Percentiles rank a stretch among this genome's conserved stretches.
Evolutionary conservation across 2,797 vertebrate genomes (phyloP).

Genomic region (Selene dorsalis): DNA sequence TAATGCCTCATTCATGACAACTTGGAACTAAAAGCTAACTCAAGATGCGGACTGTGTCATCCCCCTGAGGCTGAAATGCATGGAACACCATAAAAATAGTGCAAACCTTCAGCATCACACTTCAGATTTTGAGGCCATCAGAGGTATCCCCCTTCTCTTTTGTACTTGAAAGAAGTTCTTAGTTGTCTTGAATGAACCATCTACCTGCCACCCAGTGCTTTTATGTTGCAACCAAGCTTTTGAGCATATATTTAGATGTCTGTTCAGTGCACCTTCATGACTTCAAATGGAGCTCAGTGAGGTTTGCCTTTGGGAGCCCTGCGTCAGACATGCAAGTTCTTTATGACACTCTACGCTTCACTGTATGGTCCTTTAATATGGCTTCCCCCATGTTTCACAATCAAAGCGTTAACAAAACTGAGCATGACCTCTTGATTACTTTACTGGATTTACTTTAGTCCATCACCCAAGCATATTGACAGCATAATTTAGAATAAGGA

Average conservation of each 20-base stretch:
- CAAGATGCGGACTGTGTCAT: background rate
- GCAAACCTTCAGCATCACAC: conserved; percentile 16
- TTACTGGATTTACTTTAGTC: conserved; percentile 70
- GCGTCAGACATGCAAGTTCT: conserved; percentile 84
- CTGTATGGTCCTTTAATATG: conserved; percentile 63
- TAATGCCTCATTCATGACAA: conserved; percentile 47
- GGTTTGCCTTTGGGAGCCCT: conserved; percentile 81
- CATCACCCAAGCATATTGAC: conserved; percentile 85
- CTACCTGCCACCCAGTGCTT: conserved; percentile 71
- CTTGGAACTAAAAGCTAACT: conserved; percentile 25
- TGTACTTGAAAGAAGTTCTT: conserved; percentile 6
- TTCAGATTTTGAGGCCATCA: conserved; percentile 18
- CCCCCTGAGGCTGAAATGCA: conserved; percentile 26
- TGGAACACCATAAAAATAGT: conserved; percentile 12
- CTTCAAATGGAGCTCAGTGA: conserved; percentile 76
- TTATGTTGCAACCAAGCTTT: conserved; percentile 84
- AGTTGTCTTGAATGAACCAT: conserved; percentile 43
- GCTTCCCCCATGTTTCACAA: conserved; percentile 4
- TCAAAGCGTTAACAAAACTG: conserved; percentile 53
- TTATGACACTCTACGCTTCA: conserved; percentile 83
- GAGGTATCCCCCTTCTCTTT: background rate
- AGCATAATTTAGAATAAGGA: conserved; percentile 84
- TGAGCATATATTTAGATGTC: conserved; percentile 33
- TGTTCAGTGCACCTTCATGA: conserved; percentile 82
- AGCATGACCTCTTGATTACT: conserved; percentile 75